Evolutionary conservation across 1,140 invertebrate species (phyloP).

Genomic region (Saccostrea echinata): DNA sequence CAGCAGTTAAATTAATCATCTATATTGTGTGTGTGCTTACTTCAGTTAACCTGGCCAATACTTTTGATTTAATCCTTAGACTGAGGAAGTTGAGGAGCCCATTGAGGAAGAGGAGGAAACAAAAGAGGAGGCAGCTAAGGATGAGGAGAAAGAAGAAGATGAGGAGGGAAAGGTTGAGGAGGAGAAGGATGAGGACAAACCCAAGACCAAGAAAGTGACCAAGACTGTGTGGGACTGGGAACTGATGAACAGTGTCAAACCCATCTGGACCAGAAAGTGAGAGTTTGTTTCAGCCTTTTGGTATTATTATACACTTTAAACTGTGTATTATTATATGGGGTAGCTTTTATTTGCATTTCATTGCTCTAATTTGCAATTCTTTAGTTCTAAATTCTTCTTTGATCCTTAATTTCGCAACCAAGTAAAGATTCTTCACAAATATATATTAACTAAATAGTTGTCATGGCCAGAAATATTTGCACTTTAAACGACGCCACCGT

Average conservation of each 20-base stretch:
- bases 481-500: too few species aligned
- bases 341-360: too few species aligned
- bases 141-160: conserved; percentile 80
- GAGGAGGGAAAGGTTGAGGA: conserved; percentile 83
- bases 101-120: conserved; percentile 81
- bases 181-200: conserved; percentile 84
- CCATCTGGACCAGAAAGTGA: conserved; percentile 97
- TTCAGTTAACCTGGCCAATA: neutral
- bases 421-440: too few species aligned
- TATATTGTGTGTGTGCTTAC: neutral
- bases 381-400: too few species aligned
- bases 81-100: conserved; percentile 84
- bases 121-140: conserved; percentile 81
- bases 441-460: too few species aligned
- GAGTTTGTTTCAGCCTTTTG: conserved; percentile 52
- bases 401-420: too few species aligned
- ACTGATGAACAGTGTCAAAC: conserved; percentile 96
- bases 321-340: too few species aligned
- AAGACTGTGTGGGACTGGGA: conserved; percentile 99
- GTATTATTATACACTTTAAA: too few species aligned
- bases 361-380: too few species aligned
- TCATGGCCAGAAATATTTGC: too few species aligned
- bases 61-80: conserved; percentile 78
- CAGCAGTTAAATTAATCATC: neutral
- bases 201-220: conserved; percentile 95